Base-by-base conservation (phyloP, 2,797 vertebrate species). In the Danio kyathit region DNA sequence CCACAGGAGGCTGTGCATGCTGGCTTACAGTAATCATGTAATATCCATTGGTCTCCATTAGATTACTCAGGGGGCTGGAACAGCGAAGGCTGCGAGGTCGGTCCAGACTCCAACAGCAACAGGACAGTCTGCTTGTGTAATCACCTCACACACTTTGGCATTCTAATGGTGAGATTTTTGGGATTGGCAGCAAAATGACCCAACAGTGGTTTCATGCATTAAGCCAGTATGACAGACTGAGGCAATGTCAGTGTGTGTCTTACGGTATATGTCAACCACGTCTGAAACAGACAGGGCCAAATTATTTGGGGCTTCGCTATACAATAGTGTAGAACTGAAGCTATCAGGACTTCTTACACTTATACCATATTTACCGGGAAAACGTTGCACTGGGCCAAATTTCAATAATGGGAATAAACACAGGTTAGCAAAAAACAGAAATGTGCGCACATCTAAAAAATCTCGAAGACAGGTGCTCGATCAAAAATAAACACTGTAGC, bases 131-230 rank as follows among this genome's bases (percentile, higher is more conserved):
- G 98, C 88, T 89, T 96, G 17, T 99, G 98, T 83, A 86, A 95
- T 89, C 98, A 99, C 88, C 95, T 99, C 85, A 99, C 98, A 0
- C 96, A 99, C 90, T 99, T 99, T 0, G 98, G 96, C 64, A 91
- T 99, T 86, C 93, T 99, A 41, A 97, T 99, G 98, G 98, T 98
- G 90, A 90, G 95, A 77, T 49, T 13, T 74, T n/a, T n/a, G 43
- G 41, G 61, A 63, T 65, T 73, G 19, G 65, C 63, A 66, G 1
- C 51, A 60, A 16, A 66, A 49, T 81, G 16, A 41, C 41, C 49
- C 70, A 59, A 57, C 16, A 54, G 51, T 6, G 41, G 49, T 74
- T 65, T 65, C 60, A 40, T 74, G 12, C 48, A 14, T 43, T 64
- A 64, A 71, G 57, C n/a, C 29, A 41, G 16, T 63, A 29, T 63